Evolutionary conservation across 2,888 invertebrate species (phyloP).

Genomic region (Chymomyza amoena): DNA sequence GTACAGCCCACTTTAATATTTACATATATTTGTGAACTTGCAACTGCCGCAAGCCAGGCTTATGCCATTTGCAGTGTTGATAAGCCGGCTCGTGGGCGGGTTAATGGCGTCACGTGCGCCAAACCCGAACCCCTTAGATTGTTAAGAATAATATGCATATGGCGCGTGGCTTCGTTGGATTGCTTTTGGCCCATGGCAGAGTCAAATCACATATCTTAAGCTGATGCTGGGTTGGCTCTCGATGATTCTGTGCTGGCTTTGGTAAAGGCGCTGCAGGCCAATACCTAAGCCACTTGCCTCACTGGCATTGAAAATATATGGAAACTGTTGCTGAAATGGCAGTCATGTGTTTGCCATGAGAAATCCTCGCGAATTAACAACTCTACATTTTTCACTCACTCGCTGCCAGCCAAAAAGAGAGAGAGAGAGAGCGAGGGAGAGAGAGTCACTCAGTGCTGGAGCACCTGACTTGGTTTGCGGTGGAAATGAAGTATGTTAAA

Average conservation of each 20-base stretch:
- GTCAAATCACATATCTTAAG: neutral
- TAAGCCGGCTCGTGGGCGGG: slow-evolving; percentile 37
- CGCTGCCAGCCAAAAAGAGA: neutral
- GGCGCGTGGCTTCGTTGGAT: too few relatives aligned
- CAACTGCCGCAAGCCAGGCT: slow-evolving; percentile 52
- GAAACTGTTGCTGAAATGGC: slow-evolving; percentile 29
- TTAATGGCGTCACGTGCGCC: slow-evolving; percentile 53
- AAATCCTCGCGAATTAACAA: slow-evolving; percentile 26
- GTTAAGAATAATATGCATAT: slow-evolving; percentile 36
- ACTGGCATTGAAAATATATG: slow-evolving; percentile 13
- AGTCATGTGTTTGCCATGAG: neutral
- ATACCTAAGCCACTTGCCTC: neutral
- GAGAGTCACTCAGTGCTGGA: neutral
- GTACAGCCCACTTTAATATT: neutral
- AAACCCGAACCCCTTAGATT: slow-evolving; percentile 37
- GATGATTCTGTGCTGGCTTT: neutral
- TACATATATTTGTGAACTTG: slow-evolving; percentile 9
- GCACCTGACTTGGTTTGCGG: slow-evolving; percentile 9
- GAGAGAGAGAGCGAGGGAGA: neutral
- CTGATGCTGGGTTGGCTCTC: slow-evolving; percentile 11
- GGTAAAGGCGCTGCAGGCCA: neutral
- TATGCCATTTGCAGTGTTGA: slow-evolving; percentile 33
- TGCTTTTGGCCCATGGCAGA: neutral
- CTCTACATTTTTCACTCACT: slow-evolving; percentile 29
- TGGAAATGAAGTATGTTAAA: slow-evolving; percentile 37